Conservation (phyloP, 2,888 invertebrate genomes). For the Agrotis puta region DNA sequence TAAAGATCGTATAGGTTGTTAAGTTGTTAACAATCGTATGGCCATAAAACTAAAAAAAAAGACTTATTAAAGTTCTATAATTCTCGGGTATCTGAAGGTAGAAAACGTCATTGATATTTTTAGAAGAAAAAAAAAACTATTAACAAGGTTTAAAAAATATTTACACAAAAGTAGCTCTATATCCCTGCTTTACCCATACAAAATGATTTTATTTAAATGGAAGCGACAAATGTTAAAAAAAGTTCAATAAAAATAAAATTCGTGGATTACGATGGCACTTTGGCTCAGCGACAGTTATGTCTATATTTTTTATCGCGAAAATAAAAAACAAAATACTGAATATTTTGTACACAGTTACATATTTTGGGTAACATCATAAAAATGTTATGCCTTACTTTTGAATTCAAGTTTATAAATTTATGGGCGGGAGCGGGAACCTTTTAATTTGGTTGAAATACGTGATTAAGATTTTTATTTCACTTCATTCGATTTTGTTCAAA, state of each 20-base stretch:
- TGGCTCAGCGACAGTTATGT: conserved; percentile 70
- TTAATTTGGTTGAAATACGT: neutral
- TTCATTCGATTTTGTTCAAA: neutral
- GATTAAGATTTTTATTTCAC: neutral
- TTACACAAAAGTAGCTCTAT: conserved; percentile 12
- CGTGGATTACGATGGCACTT: conserved; percentile 70
- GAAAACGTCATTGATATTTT: conserved; percentile 6
- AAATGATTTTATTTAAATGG: conserved; percentile 58
- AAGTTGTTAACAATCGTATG: conserved; percentile 1
- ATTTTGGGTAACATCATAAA: conserved; percentile 74
- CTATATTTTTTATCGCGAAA: conserved; percentile 77
- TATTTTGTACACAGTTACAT: conserved; percentile 61
- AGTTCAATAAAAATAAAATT: conserved; percentile 69
- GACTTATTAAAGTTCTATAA: neutral
- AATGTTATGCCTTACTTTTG: conserved; percentile 67
- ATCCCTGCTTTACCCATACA: conserved; percentile 34
- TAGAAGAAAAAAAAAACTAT: neutral
- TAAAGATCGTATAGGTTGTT: neutral
- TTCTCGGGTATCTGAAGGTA: neutral
- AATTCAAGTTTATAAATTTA: conserved; percentile 53
- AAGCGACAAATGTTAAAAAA: conserved; percentile 66
- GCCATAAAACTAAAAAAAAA: neutral
- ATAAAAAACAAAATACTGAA: conserved; percentile 67
- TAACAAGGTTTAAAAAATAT: conserved; percentile 9
- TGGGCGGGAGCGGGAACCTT: conserved; percentile 52